phyloP scores from a whole-genome alignment of 2,113 vertebrate species.

The Anguilla japonica region DNA sequence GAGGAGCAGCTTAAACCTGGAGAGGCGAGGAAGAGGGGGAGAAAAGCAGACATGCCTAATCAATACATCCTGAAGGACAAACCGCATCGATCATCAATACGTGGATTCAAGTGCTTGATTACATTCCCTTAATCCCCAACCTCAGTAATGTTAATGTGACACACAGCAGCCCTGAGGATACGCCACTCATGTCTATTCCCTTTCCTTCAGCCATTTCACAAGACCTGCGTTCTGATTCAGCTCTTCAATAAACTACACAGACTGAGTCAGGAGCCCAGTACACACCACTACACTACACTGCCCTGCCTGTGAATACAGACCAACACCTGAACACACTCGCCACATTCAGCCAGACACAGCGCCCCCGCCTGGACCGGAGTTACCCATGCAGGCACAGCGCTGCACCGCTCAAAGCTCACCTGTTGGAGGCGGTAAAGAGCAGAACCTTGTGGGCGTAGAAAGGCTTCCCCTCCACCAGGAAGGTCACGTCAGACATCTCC shows the following conservation, averaged over 20 bases:
- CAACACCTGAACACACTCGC: neutral
- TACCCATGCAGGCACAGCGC: too few relatives aligned
- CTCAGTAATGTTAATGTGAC: too few relatives aligned
- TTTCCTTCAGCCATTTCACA: neutral
- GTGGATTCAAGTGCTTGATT: too few relatives aligned
- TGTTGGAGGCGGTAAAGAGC: constrained; percentile 90
- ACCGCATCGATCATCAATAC: too few relatives aligned
- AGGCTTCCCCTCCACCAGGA: constrained; percentile 94
- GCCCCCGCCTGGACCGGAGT: too few relatives aligned
- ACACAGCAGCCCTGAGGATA: too few relatives aligned
- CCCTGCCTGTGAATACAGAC: neutral
- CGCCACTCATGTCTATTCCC: neutral
- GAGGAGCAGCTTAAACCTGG: constrained; percentile 90
- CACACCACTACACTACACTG: too few relatives aligned
- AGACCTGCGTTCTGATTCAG: neutral
- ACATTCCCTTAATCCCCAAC: too few relatives aligned
- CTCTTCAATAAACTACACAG: neutral
- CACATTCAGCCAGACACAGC: too few relatives aligned
- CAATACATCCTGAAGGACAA: too few relatives aligned
- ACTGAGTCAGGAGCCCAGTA: neutral
- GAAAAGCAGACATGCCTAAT: neutral
- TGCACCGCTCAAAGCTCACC: constrained; percentile 63
- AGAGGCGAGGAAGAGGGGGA: neutral
- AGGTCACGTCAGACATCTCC: constrained; percentile 98
- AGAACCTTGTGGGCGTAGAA: constrained; percentile 97